Percentiles rank a stretch among this genome's conserved stretches.
These are phyloP conservation scores for Holothuria scabra DNA, from an alignment of 53 echinoderm and acorn worm genomes.

Conservation along the genomic window DNA sequence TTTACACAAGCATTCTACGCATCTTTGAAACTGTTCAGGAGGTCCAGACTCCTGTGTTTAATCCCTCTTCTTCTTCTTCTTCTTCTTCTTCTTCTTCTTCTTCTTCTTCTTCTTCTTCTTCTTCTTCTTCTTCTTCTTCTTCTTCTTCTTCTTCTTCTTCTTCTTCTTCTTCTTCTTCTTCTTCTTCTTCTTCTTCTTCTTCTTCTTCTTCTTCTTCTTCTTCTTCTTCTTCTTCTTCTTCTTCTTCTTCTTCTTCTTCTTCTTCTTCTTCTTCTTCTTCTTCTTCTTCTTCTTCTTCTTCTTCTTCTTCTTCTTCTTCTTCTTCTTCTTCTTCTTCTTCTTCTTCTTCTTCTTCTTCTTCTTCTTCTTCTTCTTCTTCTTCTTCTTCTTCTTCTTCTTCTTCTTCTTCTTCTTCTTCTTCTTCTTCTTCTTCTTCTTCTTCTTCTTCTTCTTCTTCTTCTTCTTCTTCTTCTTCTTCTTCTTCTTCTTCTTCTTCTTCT, in stretches of 20 bases:
- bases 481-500: too few relatives aligned
- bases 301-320: neutral
- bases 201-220: too few relatives aligned
- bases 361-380: conserved; percentile 11
- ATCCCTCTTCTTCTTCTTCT: conserved; percentile 2
- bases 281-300: neutral
- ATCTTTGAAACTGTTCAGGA: too few relatives aligned
- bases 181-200: too few relatives aligned
- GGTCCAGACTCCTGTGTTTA: too few relatives aligned
- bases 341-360: conserved; percentile 15
- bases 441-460: conserved; percentile 8
- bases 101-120: too few relatives aligned
- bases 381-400: conserved; percentile 15
- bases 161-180: too few relatives aligned
- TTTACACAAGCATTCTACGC: too few relatives aligned
- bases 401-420: conserved; percentile 15
- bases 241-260: conserved; percentile 11
- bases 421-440: neutral
- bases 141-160: too few relatives aligned
- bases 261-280: neutral
- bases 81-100: too few relatives aligned
- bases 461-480: conserved; percentile 6
- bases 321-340: neutral
- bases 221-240: conserved; percentile 7
- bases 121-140: too few relatives aligned